Conservation (phyloP, 1,140 invertebrate genomes). For the Drosophila mayri region DNA sequence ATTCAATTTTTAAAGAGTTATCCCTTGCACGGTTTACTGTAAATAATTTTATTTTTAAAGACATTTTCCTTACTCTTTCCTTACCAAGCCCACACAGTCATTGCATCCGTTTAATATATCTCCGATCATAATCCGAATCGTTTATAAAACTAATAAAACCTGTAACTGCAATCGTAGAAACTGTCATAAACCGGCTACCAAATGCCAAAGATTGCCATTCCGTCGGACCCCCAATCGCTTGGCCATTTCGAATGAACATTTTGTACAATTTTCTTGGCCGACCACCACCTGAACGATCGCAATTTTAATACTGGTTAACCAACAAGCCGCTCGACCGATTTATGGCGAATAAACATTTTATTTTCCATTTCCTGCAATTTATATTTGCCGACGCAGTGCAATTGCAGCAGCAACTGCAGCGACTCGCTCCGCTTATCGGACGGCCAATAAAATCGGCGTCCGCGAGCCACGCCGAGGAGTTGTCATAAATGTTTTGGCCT, state of each 20-base stretch:
- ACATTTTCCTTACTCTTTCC: neutral
- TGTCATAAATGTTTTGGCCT: constrained; percentile 61
- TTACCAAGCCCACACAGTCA: neutral
- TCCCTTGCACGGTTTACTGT: neutral
- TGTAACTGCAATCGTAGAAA: constrained; percentile 27
- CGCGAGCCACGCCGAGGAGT: constrained; percentile 24
- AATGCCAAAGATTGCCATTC: constrained; percentile 28
- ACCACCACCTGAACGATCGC: constrained; percentile 42
- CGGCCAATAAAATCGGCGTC: constrained; percentile 35
- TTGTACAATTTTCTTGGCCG: constrained; percentile 22
- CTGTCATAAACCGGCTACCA: constrained; percentile 47
- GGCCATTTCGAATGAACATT: constrained; percentile 7
- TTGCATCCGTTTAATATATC: neutral
- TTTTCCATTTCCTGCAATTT: constrained; percentile 76
- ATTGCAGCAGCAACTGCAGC: constrained; percentile 45
- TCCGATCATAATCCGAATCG: constrained; percentile 9
- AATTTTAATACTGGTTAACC: constrained; percentile 56
- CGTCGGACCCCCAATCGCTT: constrained; percentile 17
- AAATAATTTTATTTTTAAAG: neutral
- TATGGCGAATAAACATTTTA: constrained; percentile 78
- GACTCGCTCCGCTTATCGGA: constrained; percentile 56
- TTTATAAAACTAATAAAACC: constrained; percentile 31
- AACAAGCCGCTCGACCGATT: constrained; percentile 56
- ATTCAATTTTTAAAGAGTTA: too few species aligned
- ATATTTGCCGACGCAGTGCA: constrained; percentile 63